Evolutionary conservation across 1,140 invertebrate genomes (phyloP).

Genomic region (Nymphalis io): DNA sequence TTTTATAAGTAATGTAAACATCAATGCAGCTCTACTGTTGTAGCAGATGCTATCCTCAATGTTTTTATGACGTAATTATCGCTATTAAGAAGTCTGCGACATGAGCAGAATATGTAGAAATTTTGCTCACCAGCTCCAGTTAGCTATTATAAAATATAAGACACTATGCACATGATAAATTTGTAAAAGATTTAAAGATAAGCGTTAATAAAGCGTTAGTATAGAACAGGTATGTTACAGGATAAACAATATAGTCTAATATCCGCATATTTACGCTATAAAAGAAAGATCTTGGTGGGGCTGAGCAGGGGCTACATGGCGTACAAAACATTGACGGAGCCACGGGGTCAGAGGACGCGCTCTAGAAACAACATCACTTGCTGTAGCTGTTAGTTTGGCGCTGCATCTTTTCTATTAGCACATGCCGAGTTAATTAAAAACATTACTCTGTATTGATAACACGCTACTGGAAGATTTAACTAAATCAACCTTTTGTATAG

Average conservation of each 20-base stretch:
- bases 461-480: too few relatives aligned
- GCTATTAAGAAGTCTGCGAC: too few relatives aligned
- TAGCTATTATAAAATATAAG: too few relatives aligned
- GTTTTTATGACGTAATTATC: too few relatives aligned
- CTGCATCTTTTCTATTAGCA: neutral
- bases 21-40: too few relatives aligned
- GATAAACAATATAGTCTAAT: conserved; percentile 42
- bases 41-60: too few relatives aligned
- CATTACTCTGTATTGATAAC: too few relatives aligned
- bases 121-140: too few relatives aligned
- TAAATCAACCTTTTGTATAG: too few relatives aligned
- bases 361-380: conserved; percentile 64
- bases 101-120: too few relatives aligned
- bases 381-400: conserved; percentile 42
- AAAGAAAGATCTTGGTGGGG: conserved; percentile 69
- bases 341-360: conserved; percentile 60
- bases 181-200: conserved; percentile 5
- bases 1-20: too few relatives aligned
- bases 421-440: too few relatives aligned
- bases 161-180: neutral
- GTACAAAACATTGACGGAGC: conserved; percentile 75
- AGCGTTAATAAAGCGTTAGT: conserved; percentile 28
- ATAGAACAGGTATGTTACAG: conserved; percentile 26
- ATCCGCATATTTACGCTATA: conserved; percentile 76
- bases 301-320: conserved; percentile 64